phyloP scores from a whole-genome alignment of 2,113 vertebrate species.

The Syrrhaptes paradoxus region DNA sequence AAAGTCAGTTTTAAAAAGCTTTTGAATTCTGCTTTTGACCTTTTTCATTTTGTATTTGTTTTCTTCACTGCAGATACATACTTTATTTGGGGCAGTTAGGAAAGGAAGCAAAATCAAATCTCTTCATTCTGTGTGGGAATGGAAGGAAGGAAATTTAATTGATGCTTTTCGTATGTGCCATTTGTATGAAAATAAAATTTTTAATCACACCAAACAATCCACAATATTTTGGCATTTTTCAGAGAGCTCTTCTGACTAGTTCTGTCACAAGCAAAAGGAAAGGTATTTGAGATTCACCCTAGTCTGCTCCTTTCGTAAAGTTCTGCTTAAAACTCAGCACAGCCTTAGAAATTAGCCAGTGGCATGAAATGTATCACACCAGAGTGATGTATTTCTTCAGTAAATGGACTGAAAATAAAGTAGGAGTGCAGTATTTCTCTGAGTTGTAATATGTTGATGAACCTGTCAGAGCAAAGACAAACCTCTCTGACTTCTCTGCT shows the following conservation, averaged over 20 bases:
- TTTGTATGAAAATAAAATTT: background rate
- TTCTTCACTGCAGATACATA: background rate
- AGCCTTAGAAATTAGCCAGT: background rate
- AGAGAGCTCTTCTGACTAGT: background rate
- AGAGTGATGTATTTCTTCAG: background rate
- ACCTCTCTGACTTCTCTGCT: background rate
- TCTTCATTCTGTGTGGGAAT: background rate
- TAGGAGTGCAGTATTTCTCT: background rate
- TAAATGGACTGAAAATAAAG: background rate
- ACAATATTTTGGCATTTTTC: background rate
- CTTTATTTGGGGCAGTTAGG: background rate
- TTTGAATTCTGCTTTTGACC: background rate
- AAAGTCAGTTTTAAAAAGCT: background rate
- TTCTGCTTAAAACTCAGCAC: background rate
- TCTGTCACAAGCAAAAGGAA: background rate
- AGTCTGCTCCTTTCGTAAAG: background rate
- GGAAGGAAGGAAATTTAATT: background rate
- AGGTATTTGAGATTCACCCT: background rate
- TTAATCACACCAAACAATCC: background rate
- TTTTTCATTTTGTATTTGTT: background rate
- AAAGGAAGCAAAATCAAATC: background rate
- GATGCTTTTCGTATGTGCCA: background rate
- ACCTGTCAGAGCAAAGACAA: constrained; percentile 25
- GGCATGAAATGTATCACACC: background rate
- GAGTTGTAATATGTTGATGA: background rate